Evolutionary conservation across 1,140 invertebrate species (phyloP).

Genomic region (Aleiodes sp.): DNA sequence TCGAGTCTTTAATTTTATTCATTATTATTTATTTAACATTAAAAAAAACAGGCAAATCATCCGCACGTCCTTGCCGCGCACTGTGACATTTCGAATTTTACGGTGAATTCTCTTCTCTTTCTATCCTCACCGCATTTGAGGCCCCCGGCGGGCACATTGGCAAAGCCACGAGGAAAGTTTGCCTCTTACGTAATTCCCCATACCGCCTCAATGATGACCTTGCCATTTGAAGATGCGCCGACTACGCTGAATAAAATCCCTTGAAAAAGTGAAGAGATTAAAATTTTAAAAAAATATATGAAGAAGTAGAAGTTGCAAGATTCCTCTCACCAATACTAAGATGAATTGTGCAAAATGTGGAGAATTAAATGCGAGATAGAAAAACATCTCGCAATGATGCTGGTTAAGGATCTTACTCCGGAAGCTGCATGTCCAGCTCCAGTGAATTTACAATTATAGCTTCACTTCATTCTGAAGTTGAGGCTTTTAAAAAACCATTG

Average conservation of each 20-base stretch:
- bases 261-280: too few species aligned
- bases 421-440: constrained; percentile 8
- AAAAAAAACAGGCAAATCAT: background rate
- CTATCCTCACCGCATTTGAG: constrained; percentile 5
- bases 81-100: constrained; percentile 62
- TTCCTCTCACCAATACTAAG: too few species aligned
- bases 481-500: background rate
- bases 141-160: constrained; percentile 5
- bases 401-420: too few species aligned
- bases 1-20: background rate
- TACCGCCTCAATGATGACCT: constrained; percentile 31
- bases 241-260: background rate
- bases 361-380: too few species aligned
- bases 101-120: constrained; percentile 19
- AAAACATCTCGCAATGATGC: too few species aligned
- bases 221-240: constrained; percentile 35
- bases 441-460: constrained; percentile 3
- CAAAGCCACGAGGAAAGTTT: constrained; percentile 31
- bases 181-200: constrained; percentile 29
- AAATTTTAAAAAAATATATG: too few species aligned
- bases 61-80: constrained; percentile 53
- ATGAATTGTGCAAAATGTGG: too few species aligned
- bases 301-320: too few species aligned
- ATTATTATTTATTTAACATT: constrained; percentile 2
- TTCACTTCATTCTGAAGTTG: constrained; percentile 4